Conservation (phyloP, 2,797 vertebrate genomes). For the Centropyge bicolor region DNA sequence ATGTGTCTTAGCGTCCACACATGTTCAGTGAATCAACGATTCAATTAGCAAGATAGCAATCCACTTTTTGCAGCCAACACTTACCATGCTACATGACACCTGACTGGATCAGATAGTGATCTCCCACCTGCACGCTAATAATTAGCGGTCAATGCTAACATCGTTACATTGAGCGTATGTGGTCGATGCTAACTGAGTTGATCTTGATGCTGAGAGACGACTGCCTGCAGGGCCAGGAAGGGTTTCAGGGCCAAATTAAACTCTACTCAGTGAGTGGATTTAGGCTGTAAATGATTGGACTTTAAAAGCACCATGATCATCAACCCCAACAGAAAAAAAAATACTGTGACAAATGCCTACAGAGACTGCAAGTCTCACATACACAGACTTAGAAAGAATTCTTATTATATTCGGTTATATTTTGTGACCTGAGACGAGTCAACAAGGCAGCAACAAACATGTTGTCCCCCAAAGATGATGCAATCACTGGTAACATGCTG, state of each 20-base stretch:
- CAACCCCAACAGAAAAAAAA: constrained; percentile 17
- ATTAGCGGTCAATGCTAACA: constrained; percentile 70
- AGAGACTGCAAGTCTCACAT: constrained; percentile 1
- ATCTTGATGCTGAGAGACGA: constrained; percentile 51
- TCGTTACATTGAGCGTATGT: constrained; percentile 46
- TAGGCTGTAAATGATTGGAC: constrained; percentile 35
- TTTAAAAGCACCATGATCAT: constrained; percentile 4
- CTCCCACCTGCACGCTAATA: constrained; percentile 41
- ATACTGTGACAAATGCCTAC: not conserved
- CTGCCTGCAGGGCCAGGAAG: constrained; percentile 40
- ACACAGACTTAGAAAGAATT: not conserved
- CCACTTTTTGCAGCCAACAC: constrained; percentile 29
- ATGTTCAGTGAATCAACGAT: constrained; percentile 33
- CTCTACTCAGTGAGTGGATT: constrained; percentile 60
- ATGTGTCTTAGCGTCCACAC: not conserved
- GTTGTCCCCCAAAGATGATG: constrained; percentile 18
- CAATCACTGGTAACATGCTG: constrained; percentile 36
- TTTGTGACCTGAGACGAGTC: not conserved
- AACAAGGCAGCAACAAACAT: constrained; percentile 40
- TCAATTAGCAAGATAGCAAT: constrained; percentile 14
- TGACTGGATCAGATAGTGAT: constrained; percentile 50
- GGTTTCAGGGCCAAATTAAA: constrained; percentile 75
- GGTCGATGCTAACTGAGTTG: constrained; percentile 71
- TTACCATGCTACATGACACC: constrained; percentile 32
- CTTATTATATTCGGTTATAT: constrained; percentile 15